phyloP scores from a whole-genome alignment of 1,140 invertebrate species.

The Eupeodes corollae region DNA sequence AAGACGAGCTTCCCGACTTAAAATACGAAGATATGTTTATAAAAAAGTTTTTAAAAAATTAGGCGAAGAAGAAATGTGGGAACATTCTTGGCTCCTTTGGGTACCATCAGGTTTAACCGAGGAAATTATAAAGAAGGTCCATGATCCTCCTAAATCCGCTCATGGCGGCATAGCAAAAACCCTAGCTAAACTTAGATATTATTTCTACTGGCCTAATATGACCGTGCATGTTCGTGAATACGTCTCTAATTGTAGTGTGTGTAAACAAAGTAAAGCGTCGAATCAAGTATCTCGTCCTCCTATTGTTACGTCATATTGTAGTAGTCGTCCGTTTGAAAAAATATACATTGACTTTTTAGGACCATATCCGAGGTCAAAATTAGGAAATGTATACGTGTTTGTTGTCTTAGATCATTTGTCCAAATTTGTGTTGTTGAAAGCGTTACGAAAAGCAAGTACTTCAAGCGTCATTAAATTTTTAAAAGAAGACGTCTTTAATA shows the following conservation, averaged over 20 bases:
- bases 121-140: neutral
- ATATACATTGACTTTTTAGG: constrained; percentile 7
- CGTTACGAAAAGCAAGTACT: neutral
- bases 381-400: constrained; percentile 4
- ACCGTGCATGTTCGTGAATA: neutral
- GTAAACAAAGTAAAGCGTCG: constrained; percentile 1
- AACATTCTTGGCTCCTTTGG: neutral
- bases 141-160: neutral
- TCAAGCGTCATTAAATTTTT: neutral
- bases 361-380: constrained; percentile 5
- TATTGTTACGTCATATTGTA: neutral
- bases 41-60: too few relatives aligned
- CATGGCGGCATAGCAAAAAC: constrained; percentile 1
- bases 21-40: too few relatives aligned
- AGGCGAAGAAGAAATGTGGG: too few relatives aligned
- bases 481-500: neutral
- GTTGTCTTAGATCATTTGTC: constrained; percentile 7
- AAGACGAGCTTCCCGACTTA: too few relatives aligned
- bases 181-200: neutral
- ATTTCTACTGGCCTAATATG: constrained; percentile 4
- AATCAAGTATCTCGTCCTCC: neutral
- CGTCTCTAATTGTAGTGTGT: constrained; percentile 1
- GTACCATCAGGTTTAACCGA: neutral
- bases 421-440: constrained; percentile 3
- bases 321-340: constrained; percentile 1